These are phyloP conservation scores for Lordiphosa clarofinis DNA, from an alignment of 1,140 invertebrate genomes.

Conservation along the genomic window DNA sequence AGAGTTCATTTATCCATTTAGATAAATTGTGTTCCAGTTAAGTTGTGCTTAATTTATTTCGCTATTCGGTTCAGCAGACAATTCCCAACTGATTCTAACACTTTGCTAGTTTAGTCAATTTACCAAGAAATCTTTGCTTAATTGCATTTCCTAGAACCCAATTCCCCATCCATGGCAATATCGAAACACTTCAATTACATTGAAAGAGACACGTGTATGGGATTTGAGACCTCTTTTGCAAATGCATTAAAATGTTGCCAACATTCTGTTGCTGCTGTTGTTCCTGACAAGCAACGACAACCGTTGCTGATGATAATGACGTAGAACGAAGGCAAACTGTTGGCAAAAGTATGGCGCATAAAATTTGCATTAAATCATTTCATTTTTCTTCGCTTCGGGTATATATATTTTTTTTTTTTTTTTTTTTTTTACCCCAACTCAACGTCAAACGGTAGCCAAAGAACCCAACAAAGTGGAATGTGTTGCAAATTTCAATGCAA, in stretches of 20 bases:
- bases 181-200: no score
- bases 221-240: conserved; percentile 1
- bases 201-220: no score
- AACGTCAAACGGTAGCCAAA: conserved; percentile 71
- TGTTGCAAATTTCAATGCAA: conserved; percentile 74
- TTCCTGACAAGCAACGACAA: conserved; percentile 35
- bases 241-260: conserved; percentile 52
- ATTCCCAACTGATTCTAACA: no score
- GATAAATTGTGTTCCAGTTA: no score
- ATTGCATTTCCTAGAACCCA: no score
- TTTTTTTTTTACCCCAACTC: conserved; percentile 26
- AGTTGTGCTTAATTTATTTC: no score
- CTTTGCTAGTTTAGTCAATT: no score
- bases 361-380: conserved; percentile 76
- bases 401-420: no score
- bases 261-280: conserved; percentile 21
- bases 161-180: no score
- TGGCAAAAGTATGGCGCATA: conserved; percentile 61
- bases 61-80: no score
- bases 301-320: conserved; percentile 42
- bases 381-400: conserved; percentile 17
- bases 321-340: conserved; percentile 20
- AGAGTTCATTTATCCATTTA: no score
- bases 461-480: conserved; percentile 63
- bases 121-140: no score